Evolutionary conservation across 2,113 vertebrate species (phyloP).

Genomic region (Neomonachus schauinslandi): DNA sequence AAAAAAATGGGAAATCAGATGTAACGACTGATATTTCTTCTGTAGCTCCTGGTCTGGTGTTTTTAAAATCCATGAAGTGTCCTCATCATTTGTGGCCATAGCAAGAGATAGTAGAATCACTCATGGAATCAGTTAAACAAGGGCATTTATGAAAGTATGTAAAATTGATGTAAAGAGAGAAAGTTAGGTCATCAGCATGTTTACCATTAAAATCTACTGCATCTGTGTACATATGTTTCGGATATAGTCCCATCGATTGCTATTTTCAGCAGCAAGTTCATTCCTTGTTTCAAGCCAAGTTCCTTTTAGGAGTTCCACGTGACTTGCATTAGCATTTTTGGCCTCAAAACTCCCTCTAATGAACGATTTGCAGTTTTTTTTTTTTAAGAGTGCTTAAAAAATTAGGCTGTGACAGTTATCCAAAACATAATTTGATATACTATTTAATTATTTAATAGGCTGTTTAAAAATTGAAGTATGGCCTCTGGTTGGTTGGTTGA

Average conservation of each 20-base stretch:
- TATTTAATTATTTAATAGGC: slow-evolving; percentile 78
- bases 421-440: slow-evolving; percentile 75
- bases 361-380: slow-evolving; percentile 62
- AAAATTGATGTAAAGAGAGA: background rate
- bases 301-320: slow-evolving; percentile 59
- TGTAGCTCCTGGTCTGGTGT: background rate
- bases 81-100: background rate
- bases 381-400: slow-evolving; percentile 67
- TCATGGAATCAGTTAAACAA: background rate
- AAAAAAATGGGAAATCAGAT: background rate
- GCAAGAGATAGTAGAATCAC: background rate
- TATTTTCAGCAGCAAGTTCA: slow-evolving; percentile 60
- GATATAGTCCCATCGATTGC: background rate
- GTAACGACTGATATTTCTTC: background rate
- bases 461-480: slow-evolving; percentile 78
- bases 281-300: slow-evolving; percentile 24
- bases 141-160: background rate
- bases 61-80: background rate
- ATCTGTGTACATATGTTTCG: background rate
- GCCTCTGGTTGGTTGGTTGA: slow-evolving; percentile 66
- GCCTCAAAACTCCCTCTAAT: slow-evolving; percentile 70
- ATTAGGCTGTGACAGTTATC: slow-evolving; percentile 71
- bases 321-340: slow-evolving; percentile 65
- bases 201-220: background rate
- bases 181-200: background rate